Evolutionary conservation across 2,888 invertebrate genomes (phyloP).

Genomic region (Macrosoma leucophasiata): DNA sequence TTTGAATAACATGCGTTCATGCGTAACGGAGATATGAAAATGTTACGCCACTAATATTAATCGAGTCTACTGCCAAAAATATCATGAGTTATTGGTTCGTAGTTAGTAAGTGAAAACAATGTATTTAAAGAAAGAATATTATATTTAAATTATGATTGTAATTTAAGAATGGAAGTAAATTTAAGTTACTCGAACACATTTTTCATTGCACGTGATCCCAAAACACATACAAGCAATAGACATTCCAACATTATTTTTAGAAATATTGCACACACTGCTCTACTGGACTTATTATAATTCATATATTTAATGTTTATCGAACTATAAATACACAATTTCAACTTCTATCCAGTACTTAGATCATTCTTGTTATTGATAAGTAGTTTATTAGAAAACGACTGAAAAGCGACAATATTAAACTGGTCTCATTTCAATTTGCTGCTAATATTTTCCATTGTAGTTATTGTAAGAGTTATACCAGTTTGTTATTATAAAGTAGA

Average conservation of each 20-base stretch:
- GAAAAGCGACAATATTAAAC: constrained; percentile 65
- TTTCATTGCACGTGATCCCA: no score
- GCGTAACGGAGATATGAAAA: constrained; percentile 13
- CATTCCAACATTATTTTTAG: constrained; percentile 36
- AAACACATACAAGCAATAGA: constrained; percentile 35
- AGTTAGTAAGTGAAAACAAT: constrained; percentile 25
- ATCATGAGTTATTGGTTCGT: constrained; percentile 29
- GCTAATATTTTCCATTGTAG: constrained; percentile 37
- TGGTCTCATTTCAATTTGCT: constrained; percentile 56
- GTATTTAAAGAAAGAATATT: constrained; percentile 30
- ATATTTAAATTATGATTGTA: constrained; percentile 29
- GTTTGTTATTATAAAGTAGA: constrained; percentile 31
- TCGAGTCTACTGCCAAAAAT: constrained; percentile 45
- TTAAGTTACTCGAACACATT: no score
- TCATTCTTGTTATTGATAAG: constrained; percentile 39
- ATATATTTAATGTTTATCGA: constrained; percentile 12
- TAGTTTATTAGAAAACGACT: constrained; percentile 57
- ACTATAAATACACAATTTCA: constrained; percentile 34
- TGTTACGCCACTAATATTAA: constrained; percentile 19
- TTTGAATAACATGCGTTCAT: no score
- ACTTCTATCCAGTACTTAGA: constrained; percentile 45
- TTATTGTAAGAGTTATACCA: constrained; percentile 36
- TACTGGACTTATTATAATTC: background rate
- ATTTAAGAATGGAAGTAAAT: constrained; percentile 8
- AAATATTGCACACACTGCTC: background rate